Percentiles rank a stretch among this genome's conserved stretches.
Conservation (phyloP, 2,797 vertebrate species). For the Menidia menidia region DNA sequence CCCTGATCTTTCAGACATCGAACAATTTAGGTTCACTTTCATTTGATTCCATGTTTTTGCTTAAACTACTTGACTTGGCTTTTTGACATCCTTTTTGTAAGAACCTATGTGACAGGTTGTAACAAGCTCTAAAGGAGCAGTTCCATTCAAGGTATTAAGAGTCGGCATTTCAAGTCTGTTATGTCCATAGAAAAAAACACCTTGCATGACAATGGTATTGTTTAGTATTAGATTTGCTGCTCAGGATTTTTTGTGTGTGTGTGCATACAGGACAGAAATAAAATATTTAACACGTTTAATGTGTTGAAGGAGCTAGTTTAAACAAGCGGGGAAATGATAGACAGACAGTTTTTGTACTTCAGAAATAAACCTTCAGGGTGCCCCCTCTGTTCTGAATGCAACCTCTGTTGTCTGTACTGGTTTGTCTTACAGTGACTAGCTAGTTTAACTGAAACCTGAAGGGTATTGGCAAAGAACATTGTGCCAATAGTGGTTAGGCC, state of each 20-base stretch:
- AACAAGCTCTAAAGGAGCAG: too few species aligned
- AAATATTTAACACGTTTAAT: slow-evolving; percentile 7
- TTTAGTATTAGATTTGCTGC: neutral
- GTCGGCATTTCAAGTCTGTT: too few species aligned
- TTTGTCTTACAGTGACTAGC: slow-evolving; percentile 9
- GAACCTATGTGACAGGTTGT: too few species aligned
- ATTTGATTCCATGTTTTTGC: too few species aligned
- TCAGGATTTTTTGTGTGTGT: too few species aligned
- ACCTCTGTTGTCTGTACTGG: slow-evolving; percentile 20
- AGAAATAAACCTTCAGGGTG: slow-evolving; percentile 30
- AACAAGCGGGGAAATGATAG: slow-evolving; percentile 8
- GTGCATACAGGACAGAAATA: neutral
- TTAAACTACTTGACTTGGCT: too few species aligned
- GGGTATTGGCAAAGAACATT: slow-evolving; percentile 18
- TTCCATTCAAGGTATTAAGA: too few species aligned
- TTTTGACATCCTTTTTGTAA: too few species aligned
- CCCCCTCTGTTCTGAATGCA: slow-evolving; percentile 13
- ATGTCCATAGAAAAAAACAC: neutral
- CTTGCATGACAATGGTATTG: neutral
- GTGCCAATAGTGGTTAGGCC: slow-evolving; percentile 12
- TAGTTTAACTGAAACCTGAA: slow-evolving; percentile 19
- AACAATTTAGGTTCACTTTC: too few species aligned
- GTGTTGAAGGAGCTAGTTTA: slow-evolving; percentile 22
- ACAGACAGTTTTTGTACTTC: slow-evolving; percentile 11
- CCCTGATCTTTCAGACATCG: too few species aligned